Percentiles rank a stretch among this genome's conserved stretches.
These are phyloP conservation scores for Drosophila algonquin DNA, from an alignment of 2,888 invertebrate genomes.

Conservation along the genomic window DNA sequence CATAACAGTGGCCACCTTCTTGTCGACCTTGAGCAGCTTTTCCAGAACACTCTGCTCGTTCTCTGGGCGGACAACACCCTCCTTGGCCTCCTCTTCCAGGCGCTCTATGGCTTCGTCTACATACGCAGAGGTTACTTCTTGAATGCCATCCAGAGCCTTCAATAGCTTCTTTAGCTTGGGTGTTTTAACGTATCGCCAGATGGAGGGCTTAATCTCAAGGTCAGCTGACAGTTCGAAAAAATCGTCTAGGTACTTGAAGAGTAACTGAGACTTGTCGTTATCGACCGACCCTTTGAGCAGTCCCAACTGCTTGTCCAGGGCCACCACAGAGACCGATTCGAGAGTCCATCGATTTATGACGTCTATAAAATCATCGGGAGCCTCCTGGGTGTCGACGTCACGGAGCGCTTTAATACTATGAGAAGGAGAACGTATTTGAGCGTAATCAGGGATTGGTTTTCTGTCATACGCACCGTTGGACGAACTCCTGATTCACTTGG, in stretches of 20 bases:
- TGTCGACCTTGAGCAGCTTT: conserved; percentile 86
- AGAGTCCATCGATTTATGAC: conserved; percentile 86
- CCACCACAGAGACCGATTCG: conserved; percentile 85
- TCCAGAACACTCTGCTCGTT: conserved; percentile 87
- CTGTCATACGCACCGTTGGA: conserved; percentile 52
- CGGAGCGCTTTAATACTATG: conserved; percentile 81
- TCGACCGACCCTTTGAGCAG: conserved; percentile 55
- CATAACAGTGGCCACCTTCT: conserved; percentile 87
- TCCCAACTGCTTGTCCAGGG: conserved; percentile 82
- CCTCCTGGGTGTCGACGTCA: conserved; percentile 77
- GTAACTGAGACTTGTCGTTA: conserved; percentile 28
- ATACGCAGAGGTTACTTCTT: conserved; percentile 68
- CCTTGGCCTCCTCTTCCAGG: conserved; percentile 49
- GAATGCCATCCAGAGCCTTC: conserved; percentile 65
- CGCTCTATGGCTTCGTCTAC: conserved; percentile 81
- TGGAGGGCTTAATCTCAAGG: conserved; percentile 60
- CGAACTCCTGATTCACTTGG: conserved; percentile 83
- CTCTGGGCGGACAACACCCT: conserved; percentile 57
- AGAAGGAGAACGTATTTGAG: no score
- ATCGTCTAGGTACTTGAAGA: conserved; percentile 59
- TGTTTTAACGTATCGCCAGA: conserved; percentile 59
- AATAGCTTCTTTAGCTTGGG: conserved; percentile 58
- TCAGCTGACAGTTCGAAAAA: conserved; percentile 43
- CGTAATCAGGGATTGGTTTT: no score
- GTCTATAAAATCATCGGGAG: conserved; percentile 84